phyloP scores from a whole-genome alignment of 2,113 vertebrate species.

The Dasypus novemcinctus region DNA sequence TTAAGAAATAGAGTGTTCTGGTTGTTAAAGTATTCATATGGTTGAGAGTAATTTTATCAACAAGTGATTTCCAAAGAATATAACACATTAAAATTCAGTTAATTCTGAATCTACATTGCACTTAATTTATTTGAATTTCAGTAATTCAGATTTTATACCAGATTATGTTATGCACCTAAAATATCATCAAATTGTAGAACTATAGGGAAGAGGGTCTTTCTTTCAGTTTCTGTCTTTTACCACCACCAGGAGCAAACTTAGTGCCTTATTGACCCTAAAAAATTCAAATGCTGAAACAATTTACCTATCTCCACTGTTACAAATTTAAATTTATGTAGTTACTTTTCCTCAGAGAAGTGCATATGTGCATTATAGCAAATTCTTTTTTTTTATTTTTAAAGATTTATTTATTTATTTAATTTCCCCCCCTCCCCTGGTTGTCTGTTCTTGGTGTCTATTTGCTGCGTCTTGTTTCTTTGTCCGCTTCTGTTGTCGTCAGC shows the following conservation, averaged over 20 bases:
- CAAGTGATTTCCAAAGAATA: constrained; percentile 50
- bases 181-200: background rate
- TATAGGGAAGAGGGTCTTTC: background rate
- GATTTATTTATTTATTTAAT: too few relatives aligned
- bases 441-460: too few relatives aligned
- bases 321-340: constrained; percentile 11
- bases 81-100: constrained; percentile 42
- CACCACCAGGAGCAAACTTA: background rate
- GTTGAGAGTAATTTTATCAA: constrained; percentile 10
- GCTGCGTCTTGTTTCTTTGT: too few relatives aligned
- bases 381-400: too few relatives aligned
- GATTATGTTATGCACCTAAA: background rate
- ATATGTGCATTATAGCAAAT: background rate
- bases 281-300: constrained; percentile 39
- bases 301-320: background rate
- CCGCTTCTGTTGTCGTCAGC: too few relatives aligned
- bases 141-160: background rate
- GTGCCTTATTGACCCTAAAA: background rate
- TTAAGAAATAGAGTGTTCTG: constrained; percentile 36
- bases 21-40: background rate
- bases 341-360: background rate
- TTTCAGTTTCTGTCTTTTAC: background rate
- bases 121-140: background rate
- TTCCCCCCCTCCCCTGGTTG: too few relatives aligned
- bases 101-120: constrained; percentile 24